Evolutionary conservation across 2,888 invertebrate species (phyloP).

Genomic region (Tetranychus piercei): DNA sequence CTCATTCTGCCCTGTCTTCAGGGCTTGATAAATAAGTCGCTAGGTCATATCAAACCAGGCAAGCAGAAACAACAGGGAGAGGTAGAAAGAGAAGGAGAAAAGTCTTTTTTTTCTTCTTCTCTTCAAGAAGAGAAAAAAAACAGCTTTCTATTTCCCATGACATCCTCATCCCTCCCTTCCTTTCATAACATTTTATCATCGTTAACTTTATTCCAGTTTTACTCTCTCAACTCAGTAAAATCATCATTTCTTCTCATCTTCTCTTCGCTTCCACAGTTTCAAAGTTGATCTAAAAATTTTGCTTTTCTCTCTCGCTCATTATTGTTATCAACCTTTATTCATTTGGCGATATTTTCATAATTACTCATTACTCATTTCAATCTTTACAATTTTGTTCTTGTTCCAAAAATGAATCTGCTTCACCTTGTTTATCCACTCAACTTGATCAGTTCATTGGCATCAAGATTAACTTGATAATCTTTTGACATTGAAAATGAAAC

Average conservation of each 20-base stretch:
- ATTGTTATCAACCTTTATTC: background rate
- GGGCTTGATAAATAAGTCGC: background rate
- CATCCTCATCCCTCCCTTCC: background rate
- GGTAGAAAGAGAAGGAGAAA: constrained; percentile 7
- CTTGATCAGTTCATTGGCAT: no score
- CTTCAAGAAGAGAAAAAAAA: background rate
- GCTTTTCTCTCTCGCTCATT: background rate
- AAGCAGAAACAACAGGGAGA: background rate
- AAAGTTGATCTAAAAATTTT: background rate
- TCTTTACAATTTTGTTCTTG: no score
- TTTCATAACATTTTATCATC: background rate
- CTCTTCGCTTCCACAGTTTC: background rate
- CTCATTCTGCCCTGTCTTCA: background rate
- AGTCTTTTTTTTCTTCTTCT: background rate
- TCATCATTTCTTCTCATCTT: background rate
- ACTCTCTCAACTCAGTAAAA: background rate
- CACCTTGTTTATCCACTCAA: no score
- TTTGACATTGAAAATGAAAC: no score
- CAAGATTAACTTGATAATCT: no score
- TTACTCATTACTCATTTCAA: no score
- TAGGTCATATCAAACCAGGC: constrained; percentile 1
- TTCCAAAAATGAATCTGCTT: no score
- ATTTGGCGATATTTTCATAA: no score
- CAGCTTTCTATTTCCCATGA: background rate
- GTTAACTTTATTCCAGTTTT: background rate